A percentile compares a stretch with the other conserved stretches of the same genome.
Evolutionary conservation across 1,140 invertebrate genomes (phyloP).

Genomic region (Portunus trituberculatus): DNA sequence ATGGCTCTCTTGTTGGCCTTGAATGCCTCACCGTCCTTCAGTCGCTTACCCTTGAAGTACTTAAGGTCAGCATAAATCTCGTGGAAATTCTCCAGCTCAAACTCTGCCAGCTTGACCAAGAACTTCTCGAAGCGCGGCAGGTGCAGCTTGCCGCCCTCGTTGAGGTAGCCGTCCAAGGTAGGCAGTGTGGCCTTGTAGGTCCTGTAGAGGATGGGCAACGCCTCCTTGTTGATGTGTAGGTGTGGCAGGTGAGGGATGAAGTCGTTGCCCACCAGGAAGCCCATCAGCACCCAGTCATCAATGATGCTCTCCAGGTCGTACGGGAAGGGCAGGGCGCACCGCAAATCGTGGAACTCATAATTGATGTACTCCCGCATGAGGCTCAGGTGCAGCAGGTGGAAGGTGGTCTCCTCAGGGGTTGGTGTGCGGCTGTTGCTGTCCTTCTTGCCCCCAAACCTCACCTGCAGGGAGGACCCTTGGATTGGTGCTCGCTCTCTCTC

Average conservation of each 20-base stretch:
- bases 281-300: conserved; percentile 83
- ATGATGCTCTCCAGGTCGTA: conserved; percentile 86
- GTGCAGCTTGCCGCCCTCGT: conserved; percentile 93
- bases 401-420: conserved; percentile 93
- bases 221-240: conserved; percentile 94
- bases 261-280: conserved; percentile 97
- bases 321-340: conserved; percentile 85
- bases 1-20: conserved; percentile 70
- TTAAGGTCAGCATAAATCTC: conserved; percentile 92
- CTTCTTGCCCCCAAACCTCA: conserved; percentile 79
- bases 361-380: conserved; percentile 95
- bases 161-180: conserved; percentile 94
- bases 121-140: conserved; percentile 92
- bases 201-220: conserved; percentile 91
- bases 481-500: background rate
- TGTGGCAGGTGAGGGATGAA: conserved; percentile 97
- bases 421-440: conserved; percentile 78
- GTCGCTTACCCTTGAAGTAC: conserved; percentile 85
- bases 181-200: conserved; percentile 94
- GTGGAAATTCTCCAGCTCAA: conserved; percentile 92
- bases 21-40: conserved; percentile 57
- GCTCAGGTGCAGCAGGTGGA: conserved; percentile 95
- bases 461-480: conserved; percentile 81
- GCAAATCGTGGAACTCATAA: conserved; percentile 92
- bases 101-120: conserved; percentile 87